Base-by-base conservation (phyloP, 2,888 invertebrate genomes). In the Ctena decussata region DNA sequence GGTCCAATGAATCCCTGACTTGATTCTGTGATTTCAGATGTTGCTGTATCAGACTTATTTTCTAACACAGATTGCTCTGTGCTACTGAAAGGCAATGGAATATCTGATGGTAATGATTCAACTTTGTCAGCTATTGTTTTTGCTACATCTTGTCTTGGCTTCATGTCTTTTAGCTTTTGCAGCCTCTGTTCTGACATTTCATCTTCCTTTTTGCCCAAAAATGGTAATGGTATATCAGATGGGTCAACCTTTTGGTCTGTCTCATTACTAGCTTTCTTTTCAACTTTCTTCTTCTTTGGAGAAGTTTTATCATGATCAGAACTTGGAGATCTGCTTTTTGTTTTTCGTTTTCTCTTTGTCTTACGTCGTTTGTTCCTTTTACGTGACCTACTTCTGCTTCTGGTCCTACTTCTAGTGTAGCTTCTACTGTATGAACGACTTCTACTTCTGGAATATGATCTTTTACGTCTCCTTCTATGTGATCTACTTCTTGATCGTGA, bases 191-290 rank as follows among this genome's bases (percentile, higher is more conserved):
- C 84, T 6, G 87, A 74, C 74, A 85, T 86, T 78, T 89, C 91
- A 78, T 90, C 90, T 53, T 89, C 90, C 60, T 87, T 85, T 74
- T 90, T 88, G 69, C 86, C 86, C 35, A 91, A 78, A 69, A 91
- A 90, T 44, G 94, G 94, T 11, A 94, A 77, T 35, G 94, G 94
- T 49, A 94, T 94, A 83, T 93, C 92, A 41, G 91, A 85, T 1
- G 93, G 92, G 78, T 93, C 91, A 70, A 87, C 85, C 32, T 87
- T 87, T 71, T 82, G 74, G 21, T 80, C 82, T 53, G 73, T 86
- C 71, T 87, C 86, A 41, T 57, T 77, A 78, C 79, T 84, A 65
- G 77, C 83, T 60, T 60, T 86, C 46, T 84, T 84, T 72, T 84
- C 78, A 76, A 80, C 70, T 32, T 85, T 76, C 32, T 71, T 74